Evolutionary conservation across 2,113 vertebrate genomes (phyloP), one percentile per base, ranked within the genome.

Genomic region (Todiramphus saurophagus): DNA sequence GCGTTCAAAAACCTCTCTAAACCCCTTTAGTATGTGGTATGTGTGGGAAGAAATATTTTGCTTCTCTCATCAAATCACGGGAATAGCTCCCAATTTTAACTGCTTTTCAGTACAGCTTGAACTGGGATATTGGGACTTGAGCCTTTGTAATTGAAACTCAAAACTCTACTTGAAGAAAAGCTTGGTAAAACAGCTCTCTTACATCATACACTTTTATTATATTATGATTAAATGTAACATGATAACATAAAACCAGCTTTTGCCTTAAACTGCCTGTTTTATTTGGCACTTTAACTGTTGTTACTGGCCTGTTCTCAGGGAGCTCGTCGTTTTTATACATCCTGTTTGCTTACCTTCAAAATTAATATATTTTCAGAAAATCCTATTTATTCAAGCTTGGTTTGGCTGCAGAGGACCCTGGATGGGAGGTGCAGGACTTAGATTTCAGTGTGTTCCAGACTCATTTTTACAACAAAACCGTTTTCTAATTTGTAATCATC

Each of bases 191-290:
- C 17, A 44, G 76, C 85, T 92, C 75, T 93, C 91, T 97, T 94
- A 91, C 91, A 84, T 96, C 92, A 94, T 86, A 12, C 1, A 2
- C 64, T 90, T 91, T 93, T 85, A 84, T 95, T 93, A 90, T 94
- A 93, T 96, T 97, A 70, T 97, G 96, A 96, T 97, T 97, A 97
- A 95, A 97, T 96, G 95, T 95, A 97, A 96, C 87, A 59, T 55
- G 94, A 93, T 97, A 94, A 85, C 60, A 76, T 87, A 95, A 96
- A 92, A 72, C 73, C 59, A 59, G 86, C 93, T 92, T 96, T 96
- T 92, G 79, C 92, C 76, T 96, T 96, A 96, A 96, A 96, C 67
- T 87, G 67, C 75, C 41, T 96, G 83, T 96, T 98, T 95, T 96
- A 41, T 70, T 96, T 97, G 97, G 97, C 96, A 50, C n/a, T 48